Evolutionary conservation across 2,888 invertebrate species (phyloP), one percentile per base, ranked within the genome.

Genomic region (Caenorhabditis sp.): DNA sequence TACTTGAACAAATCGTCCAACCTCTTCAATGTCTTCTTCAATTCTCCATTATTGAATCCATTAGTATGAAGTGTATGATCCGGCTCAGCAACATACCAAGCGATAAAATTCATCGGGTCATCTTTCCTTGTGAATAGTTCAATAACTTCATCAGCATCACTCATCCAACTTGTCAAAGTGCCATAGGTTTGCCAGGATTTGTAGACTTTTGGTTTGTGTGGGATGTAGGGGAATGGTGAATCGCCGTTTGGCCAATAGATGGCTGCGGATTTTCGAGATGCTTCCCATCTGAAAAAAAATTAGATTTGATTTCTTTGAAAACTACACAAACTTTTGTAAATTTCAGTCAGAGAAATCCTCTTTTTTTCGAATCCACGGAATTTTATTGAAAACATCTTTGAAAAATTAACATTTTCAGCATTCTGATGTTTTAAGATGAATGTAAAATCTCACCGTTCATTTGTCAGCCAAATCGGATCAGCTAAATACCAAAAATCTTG

Each of bases 71-170:
- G 89, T 20, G 77, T 77, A 7, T 70, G 59, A 78, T 89, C 89
- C 3, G 89, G 89, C 67, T 89, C 87, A 49, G 87, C 82, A 62
- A 87, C 88, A 78, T 89, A 89, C 82, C 89, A 75, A n/a, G 88
- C 77, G 3, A 88, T 88, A 49, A 89, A 83, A 77, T 89, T 89
- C 1, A 88, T 87, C 2, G 88, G 88, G 64, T 84, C 81, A 4
- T 50, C 54, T 4, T 72, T 70, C 1, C 72, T 54, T 17, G 65
- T 69, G 52, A 83, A 80, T 25, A 66, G 64, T 12, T 82, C 76
- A 21, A 88, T 76, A 1, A 87, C 82, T 0, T 83, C 82, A 38
- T 88, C 87, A 1, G 87, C 82, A 20, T 88, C 78, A 1, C 70
- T 36, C 59, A 80, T 74, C 78, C 87, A 89, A 1, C 83, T 62